These are phyloP conservation scores for Tyrannus savana DNA, from an alignment of 2,113 vertebrate genomes.

Conservation along the genomic window DNA sequence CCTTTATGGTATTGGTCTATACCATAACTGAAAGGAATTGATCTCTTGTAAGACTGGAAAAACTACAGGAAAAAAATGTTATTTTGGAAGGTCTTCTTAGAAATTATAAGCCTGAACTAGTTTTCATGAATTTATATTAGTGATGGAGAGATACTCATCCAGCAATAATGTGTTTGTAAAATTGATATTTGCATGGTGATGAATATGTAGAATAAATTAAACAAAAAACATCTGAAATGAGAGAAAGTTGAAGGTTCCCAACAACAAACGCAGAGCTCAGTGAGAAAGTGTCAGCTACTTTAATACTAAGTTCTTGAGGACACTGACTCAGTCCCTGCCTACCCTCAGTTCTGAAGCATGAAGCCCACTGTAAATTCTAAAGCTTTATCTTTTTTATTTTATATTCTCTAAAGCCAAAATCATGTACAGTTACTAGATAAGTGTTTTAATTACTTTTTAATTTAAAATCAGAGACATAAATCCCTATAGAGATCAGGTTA, in stretches of 20 bases:
- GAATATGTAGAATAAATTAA: background rate
- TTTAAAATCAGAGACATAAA: conserved; percentile 50
- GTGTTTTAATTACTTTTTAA: conserved; percentile 66
- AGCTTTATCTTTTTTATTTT: conserved; percentile 23
- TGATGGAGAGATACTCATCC: background rate
- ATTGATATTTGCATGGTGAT: background rate
- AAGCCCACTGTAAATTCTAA: background rate
- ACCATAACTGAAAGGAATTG: background rate
- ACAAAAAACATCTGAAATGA: background rate
- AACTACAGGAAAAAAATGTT: background rate
- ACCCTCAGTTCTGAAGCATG: background rate
- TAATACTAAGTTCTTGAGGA: background rate
- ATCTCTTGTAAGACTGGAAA: background rate
- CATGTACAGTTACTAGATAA: conserved; percentile 32
- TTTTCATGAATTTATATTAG: background rate
- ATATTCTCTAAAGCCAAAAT: background rate
- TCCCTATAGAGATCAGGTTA: conserved; percentile 30
- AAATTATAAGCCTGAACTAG: background rate
- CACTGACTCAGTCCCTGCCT: background rate
- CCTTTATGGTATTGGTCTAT: background rate
- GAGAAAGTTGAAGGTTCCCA: background rate
- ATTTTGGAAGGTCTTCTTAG: background rate
- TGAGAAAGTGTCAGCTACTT: background rate
- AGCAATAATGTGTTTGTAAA: background rate
- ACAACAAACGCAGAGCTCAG: background rate